phyloP scores from a whole-genome alignment of 2,888 invertebrate species.

The Quadroppia sp. region DNA sequence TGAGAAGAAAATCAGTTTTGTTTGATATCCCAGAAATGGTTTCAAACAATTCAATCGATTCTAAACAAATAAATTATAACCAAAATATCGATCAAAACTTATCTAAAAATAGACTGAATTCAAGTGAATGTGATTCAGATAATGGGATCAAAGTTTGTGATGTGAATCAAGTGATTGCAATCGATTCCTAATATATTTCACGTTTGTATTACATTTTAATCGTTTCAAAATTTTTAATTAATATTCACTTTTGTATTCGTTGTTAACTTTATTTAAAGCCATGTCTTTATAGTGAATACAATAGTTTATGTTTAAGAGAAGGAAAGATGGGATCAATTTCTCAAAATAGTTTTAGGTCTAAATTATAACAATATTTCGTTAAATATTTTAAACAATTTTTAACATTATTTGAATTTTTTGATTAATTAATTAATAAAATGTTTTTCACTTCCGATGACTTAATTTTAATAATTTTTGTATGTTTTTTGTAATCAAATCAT shows the following conservation, averaged over 20 bases:
- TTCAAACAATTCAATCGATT: neutral
- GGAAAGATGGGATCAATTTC: no score
- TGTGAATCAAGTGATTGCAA: no score
- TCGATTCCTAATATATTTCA: no score
- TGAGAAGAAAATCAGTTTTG: constrained; percentile 19
- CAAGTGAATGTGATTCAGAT: neutral
- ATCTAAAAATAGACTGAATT: neutral
- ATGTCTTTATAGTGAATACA: no score
- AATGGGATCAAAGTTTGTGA: neutral
- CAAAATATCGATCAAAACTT: neutral
- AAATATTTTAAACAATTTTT: constrained; percentile 4
- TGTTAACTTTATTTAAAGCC: neutral
- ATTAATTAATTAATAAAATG: constrained; percentile 22
- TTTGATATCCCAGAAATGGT: constrained; percentile 29
- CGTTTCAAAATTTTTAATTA: no score
- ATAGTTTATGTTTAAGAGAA: no score
- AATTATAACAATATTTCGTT: neutral
- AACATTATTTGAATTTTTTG: constrained; percentile 5
- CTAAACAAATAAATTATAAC: no score
- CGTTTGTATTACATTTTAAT: no score
- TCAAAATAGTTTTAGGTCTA: no score
- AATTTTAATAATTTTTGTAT: constrained; percentile 3
- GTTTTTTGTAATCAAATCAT: constrained; percentile 7
- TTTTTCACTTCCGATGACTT: constrained; percentile 14
- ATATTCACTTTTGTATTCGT: no score